Conservation (phyloP, 2,113 vertebrate species). For the Phocoena sinus region DNA sequence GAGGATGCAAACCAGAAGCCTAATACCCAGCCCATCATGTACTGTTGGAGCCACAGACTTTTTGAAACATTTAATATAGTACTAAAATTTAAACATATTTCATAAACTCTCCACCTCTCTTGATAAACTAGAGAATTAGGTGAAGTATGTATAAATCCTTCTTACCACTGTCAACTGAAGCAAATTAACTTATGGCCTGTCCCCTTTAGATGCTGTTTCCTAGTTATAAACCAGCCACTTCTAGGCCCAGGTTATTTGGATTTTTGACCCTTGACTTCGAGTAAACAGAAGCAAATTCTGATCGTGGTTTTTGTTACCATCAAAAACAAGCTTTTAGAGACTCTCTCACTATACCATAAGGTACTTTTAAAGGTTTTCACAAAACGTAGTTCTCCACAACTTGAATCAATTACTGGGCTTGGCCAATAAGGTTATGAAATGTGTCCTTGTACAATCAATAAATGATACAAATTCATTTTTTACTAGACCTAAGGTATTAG, state of each 20-base stretch:
- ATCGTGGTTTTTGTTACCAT: background rate
- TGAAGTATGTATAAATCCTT: background rate
- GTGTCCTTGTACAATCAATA: background rate
- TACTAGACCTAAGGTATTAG: background rate
- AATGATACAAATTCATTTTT: background rate
- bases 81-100: slow-evolving; percentile 3
- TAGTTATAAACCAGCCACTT: background rate
- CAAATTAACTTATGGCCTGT: background rate
- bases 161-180: background rate
- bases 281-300: background rate
- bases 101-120: background rate
- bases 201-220: background rate
- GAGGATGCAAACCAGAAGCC: background rate
- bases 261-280: background rate
- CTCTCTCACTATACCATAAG: background rate
- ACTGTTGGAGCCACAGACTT: background rate
- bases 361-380: background rate
- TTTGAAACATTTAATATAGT: background rate
- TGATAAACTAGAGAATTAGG: background rate
- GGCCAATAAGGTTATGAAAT: background rate
- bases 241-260: background rate
- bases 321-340: background rate
- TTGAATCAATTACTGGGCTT: background rate
- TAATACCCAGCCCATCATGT: background rate
- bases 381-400: background rate